Base-by-base conservation (phyloP, 2,888 invertebrate species). In the Hemithea aestivaria region DNA sequence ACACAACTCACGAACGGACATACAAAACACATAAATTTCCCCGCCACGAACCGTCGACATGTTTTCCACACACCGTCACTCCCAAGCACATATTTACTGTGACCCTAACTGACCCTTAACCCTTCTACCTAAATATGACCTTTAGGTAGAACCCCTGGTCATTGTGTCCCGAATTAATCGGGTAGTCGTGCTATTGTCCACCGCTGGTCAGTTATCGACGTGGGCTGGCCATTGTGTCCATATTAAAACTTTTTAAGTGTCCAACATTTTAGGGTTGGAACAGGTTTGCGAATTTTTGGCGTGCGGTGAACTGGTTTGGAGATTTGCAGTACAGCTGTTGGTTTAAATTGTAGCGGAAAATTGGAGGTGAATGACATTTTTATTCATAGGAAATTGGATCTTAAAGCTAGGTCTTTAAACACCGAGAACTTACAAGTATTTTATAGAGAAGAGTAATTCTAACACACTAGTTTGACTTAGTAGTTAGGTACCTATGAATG, bases 91-190 rank as follows among this genome's bases (percentile, higher is more conserved):
- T 82, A 84, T 85, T 85, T 83, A 85, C 82, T 75, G 62, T 70
- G 69, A 77, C 83, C 78, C 74, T 63, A 42, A 58, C 70, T 82
- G 81, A 82, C 83, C 84, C 80, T 65, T 84, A 68, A 84, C 81
- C 84, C 74, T 43, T 73, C 70, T 82, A 77, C 84, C 85, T 80
- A 87, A 87, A 85, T 84, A 83, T 87, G 83, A 87, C 85, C 85
- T 75, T 55, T 71, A 63, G 68, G 74, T 43, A 69, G 73, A 65
- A 65, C 72, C 77, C 78, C 75, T 73, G 36, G 73, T 66, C 75
- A 79, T 87, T 87, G 85, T 87, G 67, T 52, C 63, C 51, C 57
- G 74, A 74, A 84, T 83, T 87, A 87, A 87, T 85, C 87, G 83
- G 72, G 73, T 78, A 62, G 85, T 82, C 71, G 55, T 59, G 53